Evolutionary conservation across 2,888 invertebrate species (phyloP).

Genomic region (Abrostola tripartita): DNA sequence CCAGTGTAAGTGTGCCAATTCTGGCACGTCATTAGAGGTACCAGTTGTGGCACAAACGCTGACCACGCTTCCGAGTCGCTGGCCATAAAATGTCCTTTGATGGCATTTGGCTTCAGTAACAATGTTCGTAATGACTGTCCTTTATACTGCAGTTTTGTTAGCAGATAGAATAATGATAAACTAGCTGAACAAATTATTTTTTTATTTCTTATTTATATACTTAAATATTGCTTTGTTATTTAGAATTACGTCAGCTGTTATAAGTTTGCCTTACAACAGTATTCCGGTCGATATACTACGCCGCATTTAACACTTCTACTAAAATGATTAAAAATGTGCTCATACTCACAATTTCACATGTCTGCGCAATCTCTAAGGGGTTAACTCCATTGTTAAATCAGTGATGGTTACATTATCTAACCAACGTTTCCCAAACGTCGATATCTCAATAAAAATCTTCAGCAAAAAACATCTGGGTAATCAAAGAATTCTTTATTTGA

Average conservation of each 20-base stretch:
- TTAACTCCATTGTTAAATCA: constrained; percentile 67
- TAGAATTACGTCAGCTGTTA: no score
- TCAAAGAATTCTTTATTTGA: constrained; percentile 76
- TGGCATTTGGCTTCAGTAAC: constrained; percentile 54
- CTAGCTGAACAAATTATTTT: constrained; percentile 8
- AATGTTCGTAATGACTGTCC: constrained; percentile 43
- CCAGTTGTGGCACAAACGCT: constrained; percentile 62
- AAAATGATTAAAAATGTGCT: constrained; percentile 59
- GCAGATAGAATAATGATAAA: constrained; percentile 30
- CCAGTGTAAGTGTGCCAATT: constrained; percentile 80
- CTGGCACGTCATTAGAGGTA: constrained; percentile 71
- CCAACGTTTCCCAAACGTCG: constrained; percentile 78
- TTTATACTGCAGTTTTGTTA: constrained; percentile 33
- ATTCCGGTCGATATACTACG: not conserved
- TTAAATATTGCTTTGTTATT: no score
- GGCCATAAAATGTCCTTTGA: constrained; percentile 76
- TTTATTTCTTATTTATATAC: no score
- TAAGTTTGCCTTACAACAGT: no score
- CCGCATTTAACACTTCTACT: constrained; percentile 15
- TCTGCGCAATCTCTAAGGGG: constrained; percentile 77
- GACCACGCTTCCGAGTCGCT: constrained; percentile 78
- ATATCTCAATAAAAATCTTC: constrained; percentile 84
- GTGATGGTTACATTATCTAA: constrained; percentile 78
- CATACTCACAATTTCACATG: constrained; percentile 75
- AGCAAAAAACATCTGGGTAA: constrained; percentile 78